A percentile compares a stretch with the other conserved stretches of the same genome.
phyloP scores from a whole-genome alignment of 2,888 invertebrate genomes.

The Saturnia japonica region DNA sequence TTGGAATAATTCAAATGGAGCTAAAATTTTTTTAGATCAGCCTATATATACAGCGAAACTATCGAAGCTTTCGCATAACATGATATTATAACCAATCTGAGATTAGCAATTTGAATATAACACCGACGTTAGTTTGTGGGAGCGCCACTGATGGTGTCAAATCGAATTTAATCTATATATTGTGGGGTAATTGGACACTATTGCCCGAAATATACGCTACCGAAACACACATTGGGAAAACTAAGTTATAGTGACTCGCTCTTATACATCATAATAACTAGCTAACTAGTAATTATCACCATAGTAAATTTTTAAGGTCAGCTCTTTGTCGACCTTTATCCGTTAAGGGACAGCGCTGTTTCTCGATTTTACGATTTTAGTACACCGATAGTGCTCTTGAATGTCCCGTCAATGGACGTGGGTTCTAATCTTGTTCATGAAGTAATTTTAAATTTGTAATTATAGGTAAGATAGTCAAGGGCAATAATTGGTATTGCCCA shows the following conservation, averaged over 20 bases:
- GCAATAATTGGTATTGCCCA: too few relatives aligned
- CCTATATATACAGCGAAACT: constrained; percentile 39
- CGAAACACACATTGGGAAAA: neutral
- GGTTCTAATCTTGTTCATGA: too few relatives aligned
- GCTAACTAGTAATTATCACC: neutral
- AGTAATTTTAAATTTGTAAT: too few relatives aligned
- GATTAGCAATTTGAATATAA: constrained; percentile 56
- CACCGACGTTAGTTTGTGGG: constrained; percentile 26
- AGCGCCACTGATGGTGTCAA: neutral
- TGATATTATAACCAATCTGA: constrained; percentile 50
- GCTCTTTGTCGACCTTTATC: too few relatives aligned
- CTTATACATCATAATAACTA: neutral
- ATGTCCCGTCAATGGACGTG: too few relatives aligned
- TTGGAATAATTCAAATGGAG: neutral
- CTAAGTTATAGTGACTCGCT: neutral
- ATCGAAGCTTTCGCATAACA: constrained; percentile 34
- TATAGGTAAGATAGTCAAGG: too few relatives aligned
- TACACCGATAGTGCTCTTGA: too few relatives aligned
- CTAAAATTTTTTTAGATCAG: constrained; percentile 24
- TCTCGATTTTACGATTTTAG: too few relatives aligned
- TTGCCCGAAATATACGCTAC: neutral
- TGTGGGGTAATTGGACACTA: neutral
- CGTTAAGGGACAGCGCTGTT: too few relatives aligned
- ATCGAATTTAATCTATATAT: neutral
- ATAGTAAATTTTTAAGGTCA: too few relatives aligned